Percentiles rank a stretch among this genome's conserved stretches.
phyloP scores from a whole-genome alignment of 2,888 invertebrate species.

The Alsophila aescularia region DNA sequence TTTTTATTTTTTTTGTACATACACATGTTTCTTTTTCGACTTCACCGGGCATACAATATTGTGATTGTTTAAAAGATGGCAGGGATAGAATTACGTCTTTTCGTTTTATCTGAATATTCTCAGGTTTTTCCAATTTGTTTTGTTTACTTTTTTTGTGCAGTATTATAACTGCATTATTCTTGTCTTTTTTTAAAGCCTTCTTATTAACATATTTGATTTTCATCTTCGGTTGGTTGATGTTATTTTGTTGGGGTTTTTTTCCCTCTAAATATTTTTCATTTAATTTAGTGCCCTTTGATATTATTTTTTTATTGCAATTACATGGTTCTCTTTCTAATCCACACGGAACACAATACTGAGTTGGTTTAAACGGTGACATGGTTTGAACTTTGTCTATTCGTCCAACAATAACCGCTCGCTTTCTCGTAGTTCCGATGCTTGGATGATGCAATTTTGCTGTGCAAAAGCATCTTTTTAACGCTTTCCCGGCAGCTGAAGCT shows the following conservation, averaged over 20 bases:
- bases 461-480: constrained; percentile 55
- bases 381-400: constrained; percentile 34
- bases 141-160: too few species aligned
- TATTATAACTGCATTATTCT: too few species aligned
- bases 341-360: constrained; percentile 21
- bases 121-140: too few species aligned
- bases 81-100: constrained; percentile 29
- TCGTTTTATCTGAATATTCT: constrained; percentile 1
- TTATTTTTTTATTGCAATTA: background rate
- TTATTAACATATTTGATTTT: too few species aligned
- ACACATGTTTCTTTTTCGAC: constrained; percentile 8
- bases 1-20: background rate
- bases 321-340: constrained; percentile 9
- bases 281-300: background rate
- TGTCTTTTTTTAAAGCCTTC: too few species aligned
- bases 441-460: constrained; percentile 45
- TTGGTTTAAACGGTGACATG: constrained; percentile 30
- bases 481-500: constrained; percentile 37
- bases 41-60: constrained; percentile 19
- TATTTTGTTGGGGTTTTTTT: too few species aligned
- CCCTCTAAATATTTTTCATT: background rate
- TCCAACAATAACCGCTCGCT: constrained; percentile 13
- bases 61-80: constrained; percentile 31
- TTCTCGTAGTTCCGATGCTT: background rate
- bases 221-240: too few species aligned